These are phyloP conservation scores for Drosophila gaucha DNA, from an alignment of 2,888 invertebrate species.

Conservation along the genomic window DNA sequence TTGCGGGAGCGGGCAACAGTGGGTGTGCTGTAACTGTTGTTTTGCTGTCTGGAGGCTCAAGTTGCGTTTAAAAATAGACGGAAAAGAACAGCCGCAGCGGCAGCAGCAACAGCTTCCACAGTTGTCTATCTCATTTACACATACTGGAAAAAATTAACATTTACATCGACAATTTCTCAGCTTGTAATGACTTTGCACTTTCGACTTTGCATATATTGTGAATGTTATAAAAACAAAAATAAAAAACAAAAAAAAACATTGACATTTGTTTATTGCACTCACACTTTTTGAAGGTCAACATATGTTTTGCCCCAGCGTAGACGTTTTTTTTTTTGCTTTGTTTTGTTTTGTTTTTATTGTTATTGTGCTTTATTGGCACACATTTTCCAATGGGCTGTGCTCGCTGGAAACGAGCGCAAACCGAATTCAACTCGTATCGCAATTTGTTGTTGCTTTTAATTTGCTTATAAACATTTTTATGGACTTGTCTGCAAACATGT, in stretches of 20 bases:
- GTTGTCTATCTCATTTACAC: background rate
- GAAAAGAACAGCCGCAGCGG: background rate
- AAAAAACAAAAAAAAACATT: conserved; percentile 14
- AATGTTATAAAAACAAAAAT: conserved; percentile 3
- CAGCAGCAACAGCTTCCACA: background rate
- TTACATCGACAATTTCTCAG: conserved; percentile 11
- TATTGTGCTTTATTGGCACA: conserved; percentile 55
- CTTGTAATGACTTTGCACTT: conserved; percentile 56
- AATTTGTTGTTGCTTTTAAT: conserved; percentile 36
- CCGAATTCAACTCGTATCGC: conserved; percentile 40
- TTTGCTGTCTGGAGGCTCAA: conserved; percentile 22
- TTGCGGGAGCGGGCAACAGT: background rate
- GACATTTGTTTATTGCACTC: conserved; percentile 37
- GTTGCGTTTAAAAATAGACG: conserved; percentile 17
- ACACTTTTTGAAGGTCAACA: conserved; percentile 61
- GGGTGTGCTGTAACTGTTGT: conserved; percentile 14
- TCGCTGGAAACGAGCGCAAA: conserved; percentile 42
- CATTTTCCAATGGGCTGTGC: conserved; percentile 39
- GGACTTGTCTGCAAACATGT: conserved; percentile 60
- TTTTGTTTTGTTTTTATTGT: conserved; percentile 25
- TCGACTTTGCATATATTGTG: conserved; percentile 55
- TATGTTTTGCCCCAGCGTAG: conserved; percentile 32
- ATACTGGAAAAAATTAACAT: conserved; percentile 39
- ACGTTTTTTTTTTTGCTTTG: background rate
- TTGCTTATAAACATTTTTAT: conserved; percentile 59